Evolutionary conservation across 2,888 invertebrate species (phyloP).

Genomic region (Cephonodes hylas): DNA sequence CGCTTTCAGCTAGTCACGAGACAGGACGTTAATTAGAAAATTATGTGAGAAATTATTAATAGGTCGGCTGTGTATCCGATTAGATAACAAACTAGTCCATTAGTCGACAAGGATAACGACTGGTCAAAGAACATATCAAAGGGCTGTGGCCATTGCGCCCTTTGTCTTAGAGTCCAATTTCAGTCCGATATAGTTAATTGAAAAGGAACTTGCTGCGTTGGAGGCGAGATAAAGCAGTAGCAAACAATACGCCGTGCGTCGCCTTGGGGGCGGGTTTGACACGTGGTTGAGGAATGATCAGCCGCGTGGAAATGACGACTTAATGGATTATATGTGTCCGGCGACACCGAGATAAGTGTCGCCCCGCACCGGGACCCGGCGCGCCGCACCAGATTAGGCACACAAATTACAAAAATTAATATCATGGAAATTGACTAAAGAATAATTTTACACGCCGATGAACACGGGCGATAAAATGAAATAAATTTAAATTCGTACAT

Average conservation of each 20-base stretch:
- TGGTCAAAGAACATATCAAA: conserved; percentile 28
- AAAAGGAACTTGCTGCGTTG: conserved; percentile 54
- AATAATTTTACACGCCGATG: conserved; percentile 66
- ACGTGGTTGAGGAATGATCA: conserved; percentile 79
- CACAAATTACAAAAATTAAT: conserved; percentile 76
- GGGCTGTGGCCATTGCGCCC: conserved; percentile 40
- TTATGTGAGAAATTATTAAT: conserved; percentile 79
- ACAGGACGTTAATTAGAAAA: conserved; percentile 78
- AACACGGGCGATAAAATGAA: conserved; percentile 49
- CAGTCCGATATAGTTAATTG: conserved; percentile 38
- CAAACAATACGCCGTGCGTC: conserved; percentile 69
- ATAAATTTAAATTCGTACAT: conserved; percentile 43
- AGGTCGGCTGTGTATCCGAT: conserved; percentile 74
- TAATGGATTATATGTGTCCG: conserved; percentile 81
- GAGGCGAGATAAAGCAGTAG: conserved; percentile 71
- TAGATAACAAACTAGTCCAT: conserved; percentile 81
- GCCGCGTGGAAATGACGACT: conserved; percentile 79
- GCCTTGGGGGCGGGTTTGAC: conserved; percentile 71
- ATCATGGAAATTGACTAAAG: conserved; percentile 69
- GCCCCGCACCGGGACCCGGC: conserved; percentile 55
- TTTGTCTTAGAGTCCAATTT: conserved; percentile 61
- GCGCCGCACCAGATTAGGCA: conserved; percentile 73
- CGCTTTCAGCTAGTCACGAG: conserved; percentile 48
- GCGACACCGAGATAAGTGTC: conserved; percentile 79
- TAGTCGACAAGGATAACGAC: conserved; percentile 66